These are phyloP conservation scores for Drosophila suboccidentalis DNA, from an alignment of 2,888 invertebrate genomes.

Conservation along the genomic window DNA sequence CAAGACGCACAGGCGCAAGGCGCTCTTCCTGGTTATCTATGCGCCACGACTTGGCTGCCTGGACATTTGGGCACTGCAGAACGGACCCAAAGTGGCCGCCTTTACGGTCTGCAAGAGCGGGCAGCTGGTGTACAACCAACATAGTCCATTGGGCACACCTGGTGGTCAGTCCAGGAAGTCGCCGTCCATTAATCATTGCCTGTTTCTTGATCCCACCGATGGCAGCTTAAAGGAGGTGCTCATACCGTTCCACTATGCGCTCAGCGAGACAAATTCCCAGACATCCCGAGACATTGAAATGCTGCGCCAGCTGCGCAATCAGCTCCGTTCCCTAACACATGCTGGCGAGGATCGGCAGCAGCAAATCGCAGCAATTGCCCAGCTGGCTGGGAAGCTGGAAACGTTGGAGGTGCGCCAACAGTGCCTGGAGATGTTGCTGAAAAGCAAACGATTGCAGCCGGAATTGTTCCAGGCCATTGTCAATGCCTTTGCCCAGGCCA, in stretches of 20 bases:
- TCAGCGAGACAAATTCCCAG: conserved; percentile 94
- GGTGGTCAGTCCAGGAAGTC: conserved; percentile 82
- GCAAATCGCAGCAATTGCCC: conserved; percentile 60
- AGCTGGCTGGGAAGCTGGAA: conserved; percentile 88
- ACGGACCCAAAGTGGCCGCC: conserved; percentile 95
- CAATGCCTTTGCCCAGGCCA: conserved; percentile 78
- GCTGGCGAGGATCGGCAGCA: conserved; percentile 87
- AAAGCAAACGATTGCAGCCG: conserved; percentile 88
- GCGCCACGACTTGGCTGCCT: conserved; percentile 96
- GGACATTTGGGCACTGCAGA: conserved; percentile 96
- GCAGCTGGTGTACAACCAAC: conserved; percentile 91
- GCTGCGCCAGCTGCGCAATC: conserved; percentile 90
- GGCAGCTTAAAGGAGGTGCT: conserved; percentile 93
- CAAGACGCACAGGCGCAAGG: conserved; percentile 85
- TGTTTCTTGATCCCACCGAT: conserved; percentile 92
- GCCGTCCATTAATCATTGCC: conserved; percentile 88
- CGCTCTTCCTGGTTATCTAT: conserved; percentile 95
- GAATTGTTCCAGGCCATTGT: conserved; percentile 87
- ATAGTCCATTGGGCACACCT: conserved; percentile 89
- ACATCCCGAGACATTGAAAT: conserved; percentile 95
- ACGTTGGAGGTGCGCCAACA: conserved; percentile 91
- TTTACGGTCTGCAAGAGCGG: conserved; percentile 96
- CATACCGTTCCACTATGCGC: conserved; percentile 96
- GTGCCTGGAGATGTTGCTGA: conserved; percentile 90
- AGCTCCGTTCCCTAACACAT: conserved; percentile 87